Percentiles rank a stretch among this genome's conserved stretches.
These are phyloP conservation scores for Leptoclinus maculatus DNA, from an alignment of 2,797 vertebrate species.

Conservation along the genomic window DNA sequence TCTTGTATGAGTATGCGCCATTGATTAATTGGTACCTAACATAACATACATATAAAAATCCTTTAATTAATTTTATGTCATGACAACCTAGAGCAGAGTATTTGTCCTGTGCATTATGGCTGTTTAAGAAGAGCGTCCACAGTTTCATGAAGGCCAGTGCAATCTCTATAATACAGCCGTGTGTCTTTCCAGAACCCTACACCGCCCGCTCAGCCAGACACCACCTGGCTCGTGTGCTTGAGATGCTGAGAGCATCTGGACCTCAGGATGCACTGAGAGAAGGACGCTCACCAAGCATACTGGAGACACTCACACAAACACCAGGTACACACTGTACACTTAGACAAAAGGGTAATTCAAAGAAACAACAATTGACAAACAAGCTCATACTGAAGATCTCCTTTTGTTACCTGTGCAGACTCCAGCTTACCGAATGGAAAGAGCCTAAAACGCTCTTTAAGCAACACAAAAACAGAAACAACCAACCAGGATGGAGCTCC, in stretches of 20 bases:
- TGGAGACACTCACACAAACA: conserved; percentile 81
- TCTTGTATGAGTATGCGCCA: neutral
- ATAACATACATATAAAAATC: neutral
- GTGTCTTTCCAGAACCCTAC: conserved; percentile 82
- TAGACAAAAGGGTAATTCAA: neutral
- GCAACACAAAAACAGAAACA: conserved; percentile 82
- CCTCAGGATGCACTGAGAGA: conserved; percentile 85
- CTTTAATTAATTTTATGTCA: neutral
- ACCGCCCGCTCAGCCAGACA: conserved; percentile 78
- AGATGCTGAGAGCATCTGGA: conserved; percentile 82
- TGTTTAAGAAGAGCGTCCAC: neutral
- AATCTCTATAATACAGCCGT: conserved; percentile 1
- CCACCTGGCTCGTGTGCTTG: conserved; percentile 84
- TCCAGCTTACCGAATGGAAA: conserved; percentile 72
- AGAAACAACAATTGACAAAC: neutral
- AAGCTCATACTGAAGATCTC: neutral
- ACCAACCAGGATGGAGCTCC: conserved; percentile 75
- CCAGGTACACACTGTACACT: conserved; percentile 75
- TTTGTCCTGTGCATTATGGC: neutral
- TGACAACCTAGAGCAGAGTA: neutral
- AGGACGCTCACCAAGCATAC: conserved; percentile 83
- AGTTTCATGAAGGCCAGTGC: conserved; percentile 17
- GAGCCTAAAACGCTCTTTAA: conserved; percentile 78
- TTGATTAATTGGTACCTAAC: neutral
- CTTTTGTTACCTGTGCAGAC: conserved; percentile 63